Evolutionary conservation across 2,888 invertebrate species (phyloP), one percentile per base, ranked within the genome.

Genomic region (Pandemis cinnamomeana): DNA sequence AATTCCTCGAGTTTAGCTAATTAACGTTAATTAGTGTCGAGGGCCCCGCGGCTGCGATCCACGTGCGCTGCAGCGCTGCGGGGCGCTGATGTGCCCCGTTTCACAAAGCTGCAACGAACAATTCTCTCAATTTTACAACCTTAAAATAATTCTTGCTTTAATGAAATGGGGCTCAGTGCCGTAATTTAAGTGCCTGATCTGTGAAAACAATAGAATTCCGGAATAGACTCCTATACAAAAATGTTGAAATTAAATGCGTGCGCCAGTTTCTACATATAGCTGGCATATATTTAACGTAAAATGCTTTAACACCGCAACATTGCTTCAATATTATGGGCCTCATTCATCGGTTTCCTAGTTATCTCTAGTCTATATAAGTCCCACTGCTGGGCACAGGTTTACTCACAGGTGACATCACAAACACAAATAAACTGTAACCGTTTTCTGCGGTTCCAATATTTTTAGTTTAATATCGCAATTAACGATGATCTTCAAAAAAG

Each of bases 1-100:
- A 84, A 90, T 90, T 87, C 87, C 84, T 85, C 83, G 86, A 86
- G 87, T 88, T 91, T 89, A 87, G 87, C 88, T 91, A 91, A 92
- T 92, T 91, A 92, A 85, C 88, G 84, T 61, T 74, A 74, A 74
- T 74, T 70, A 73, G 73, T 68, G 69, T 51, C 78, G 77, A 76
- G 81, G 79, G 82, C 81, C 84, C 80, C 81, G 83, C 91, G 92
- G 89, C 89, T 91, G 91, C 84, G 86, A 83, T 83, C 88, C 91
- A 90, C 87, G 89, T 91, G 91, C 78, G 77, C 77, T 74, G 74
- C 74, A 74, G 73, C 70, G 70, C 74, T 70, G 70, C 74, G 66
- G 66, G 69, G 61, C 70, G 74, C 69, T 48, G 41, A 11, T 4
- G 15, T 67, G 68, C 62, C n/a, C 69, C n/a, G 11, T 46, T 51